A percentile compares a stretch with the other conserved stretches of the same genome.
Evolutionary conservation across 2,888 invertebrate genomes (phyloP).

Genomic region (Agonopterix subpropinquella): DNA sequence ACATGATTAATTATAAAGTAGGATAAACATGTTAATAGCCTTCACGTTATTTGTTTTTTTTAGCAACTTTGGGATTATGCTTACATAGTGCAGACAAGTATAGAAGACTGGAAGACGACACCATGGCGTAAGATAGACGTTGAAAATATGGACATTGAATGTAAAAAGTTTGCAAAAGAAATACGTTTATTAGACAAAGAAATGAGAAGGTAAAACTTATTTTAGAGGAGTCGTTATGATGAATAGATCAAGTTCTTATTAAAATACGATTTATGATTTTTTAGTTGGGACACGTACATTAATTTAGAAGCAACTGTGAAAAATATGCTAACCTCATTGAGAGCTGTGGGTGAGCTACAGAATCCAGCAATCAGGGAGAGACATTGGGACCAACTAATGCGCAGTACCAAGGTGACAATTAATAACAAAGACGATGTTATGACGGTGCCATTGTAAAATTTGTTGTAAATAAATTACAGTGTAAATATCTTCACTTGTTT

Average conservation of each 20-base stretch:
- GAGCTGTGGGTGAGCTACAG: conserved; percentile 96
- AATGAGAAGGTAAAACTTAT: conserved; percentile 80
- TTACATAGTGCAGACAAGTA: conserved; percentile 90
- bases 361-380: conserved; percentile 97
- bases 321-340: conserved; percentile 95
- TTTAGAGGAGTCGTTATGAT: not conserved
- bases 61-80: conserved; percentile 98
- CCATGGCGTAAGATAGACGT: conserved; percentile 98
- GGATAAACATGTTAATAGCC: not conserved
- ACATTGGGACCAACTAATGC: conserved; percentile 98
- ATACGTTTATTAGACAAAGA: conserved; percentile 94
- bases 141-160: conserved; percentile 99
- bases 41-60: conserved; percentile 11
- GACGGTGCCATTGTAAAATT: conserved; percentile 11
- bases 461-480: conserved; percentile 37
- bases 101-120: conserved; percentile 98
- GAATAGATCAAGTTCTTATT: not conserved
- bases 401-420: conserved; percentile 89
- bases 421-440: not conserved
- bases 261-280: conserved; percentile 8
- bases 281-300: conserved; percentile 91
- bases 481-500: conserved; percentile 31
- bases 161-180: conserved; percentile 98
- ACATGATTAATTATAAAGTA: not conserved
- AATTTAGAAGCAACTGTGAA: conserved; percentile 94